Percentiles rank a stretch among this genome's conserved stretches.
Evolutionary conservation across 2,113 vertebrate genomes (phyloP).

Genomic region (Typhlomys cinereus): DNA sequence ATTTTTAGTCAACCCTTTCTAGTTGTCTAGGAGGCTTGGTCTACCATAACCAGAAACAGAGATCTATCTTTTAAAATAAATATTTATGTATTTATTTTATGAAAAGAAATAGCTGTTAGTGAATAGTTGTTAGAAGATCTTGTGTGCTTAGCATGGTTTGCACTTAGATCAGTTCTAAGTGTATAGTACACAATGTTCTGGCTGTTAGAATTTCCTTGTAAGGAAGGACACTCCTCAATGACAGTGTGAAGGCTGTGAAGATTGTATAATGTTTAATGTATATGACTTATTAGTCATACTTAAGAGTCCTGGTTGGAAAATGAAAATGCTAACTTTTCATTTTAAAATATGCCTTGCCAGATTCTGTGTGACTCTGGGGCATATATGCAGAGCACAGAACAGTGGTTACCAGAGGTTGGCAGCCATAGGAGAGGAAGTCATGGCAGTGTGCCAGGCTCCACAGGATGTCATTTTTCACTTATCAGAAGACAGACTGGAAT

Average conservation of each 20-base stretch:
- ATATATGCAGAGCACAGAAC: neutral
- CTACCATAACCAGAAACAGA: neutral
- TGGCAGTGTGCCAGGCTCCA: neutral
- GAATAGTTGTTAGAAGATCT: no score
- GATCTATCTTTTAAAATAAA: conserved; percentile 18
- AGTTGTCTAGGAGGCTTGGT: neutral
- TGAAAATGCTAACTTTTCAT: neutral
- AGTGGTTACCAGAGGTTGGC: neutral
- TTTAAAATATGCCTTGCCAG: neutral
- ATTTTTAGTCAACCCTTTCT: neutral
- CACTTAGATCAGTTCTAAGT: no score
- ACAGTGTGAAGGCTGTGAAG: neutral
- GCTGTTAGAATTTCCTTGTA: conserved; percentile 11
- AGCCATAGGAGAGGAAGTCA: neutral
- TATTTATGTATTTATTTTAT: no score
- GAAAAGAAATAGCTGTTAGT: no score
- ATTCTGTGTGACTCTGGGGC: neutral
- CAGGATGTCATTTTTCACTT: no score
- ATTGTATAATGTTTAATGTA: neutral
- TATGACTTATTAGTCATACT: no score
- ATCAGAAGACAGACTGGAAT: no score
- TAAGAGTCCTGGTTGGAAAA: neutral
- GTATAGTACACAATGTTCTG: neutral
- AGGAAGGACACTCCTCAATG: neutral
- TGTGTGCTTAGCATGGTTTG: no score